Percentiles rank a stretch among this genome's conserved stretches.
Conservation (phyloP, 2,797 vertebrate species). For the Vultur gryphus region DNA sequence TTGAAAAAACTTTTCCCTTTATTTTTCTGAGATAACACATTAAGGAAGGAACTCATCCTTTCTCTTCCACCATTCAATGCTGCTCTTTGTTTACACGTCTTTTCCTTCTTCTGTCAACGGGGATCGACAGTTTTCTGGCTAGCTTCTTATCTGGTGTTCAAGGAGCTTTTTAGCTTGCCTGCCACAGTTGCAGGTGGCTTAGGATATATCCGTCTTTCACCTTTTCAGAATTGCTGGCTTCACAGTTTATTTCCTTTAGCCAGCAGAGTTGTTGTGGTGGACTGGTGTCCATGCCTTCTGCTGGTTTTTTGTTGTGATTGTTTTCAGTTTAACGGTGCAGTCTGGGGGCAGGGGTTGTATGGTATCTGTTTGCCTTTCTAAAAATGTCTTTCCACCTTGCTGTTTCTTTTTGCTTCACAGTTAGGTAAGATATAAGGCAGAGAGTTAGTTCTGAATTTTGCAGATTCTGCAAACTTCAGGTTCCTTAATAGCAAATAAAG, state of each 20-base stretch:
- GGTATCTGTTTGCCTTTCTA: neutral
- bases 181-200: neutral
- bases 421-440: neutral
- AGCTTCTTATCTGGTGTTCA: neutral
- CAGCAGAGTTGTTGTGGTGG: neutral
- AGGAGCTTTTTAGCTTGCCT: neutral
- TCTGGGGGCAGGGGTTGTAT: fast-evolving
- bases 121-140: neutral
- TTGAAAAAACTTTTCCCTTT: neutral
- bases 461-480: neutral
- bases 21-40: neutral
- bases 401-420: neutral
- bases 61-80: neutral
- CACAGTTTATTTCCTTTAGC: neutral
- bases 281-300: neutral
- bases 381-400: neutral
- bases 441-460: neutral
- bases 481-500: neutral
- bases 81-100: neutral
- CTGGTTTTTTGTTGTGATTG: neutral
- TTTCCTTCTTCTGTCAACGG: neutral
- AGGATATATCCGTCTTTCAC: neutral
- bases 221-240: neutral
- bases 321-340: neutral
- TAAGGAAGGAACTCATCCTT: neutral